Conservation (phyloP, 2,113 vertebrate species). For the Gulo gulo region DNA sequence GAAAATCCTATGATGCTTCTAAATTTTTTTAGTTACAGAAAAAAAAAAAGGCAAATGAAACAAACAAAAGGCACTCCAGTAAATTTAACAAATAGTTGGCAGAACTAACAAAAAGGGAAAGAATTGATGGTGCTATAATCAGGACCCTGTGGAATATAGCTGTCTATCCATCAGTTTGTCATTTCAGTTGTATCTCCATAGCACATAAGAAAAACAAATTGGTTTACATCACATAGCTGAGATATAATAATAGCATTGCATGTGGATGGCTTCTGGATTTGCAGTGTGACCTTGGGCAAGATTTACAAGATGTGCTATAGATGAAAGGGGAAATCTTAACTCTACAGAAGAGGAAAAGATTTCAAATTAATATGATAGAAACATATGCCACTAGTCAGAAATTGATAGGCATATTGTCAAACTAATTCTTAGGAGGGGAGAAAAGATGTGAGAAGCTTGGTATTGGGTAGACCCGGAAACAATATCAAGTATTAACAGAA, state of each 20-base stretch:
- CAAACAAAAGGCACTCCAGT: neutral
- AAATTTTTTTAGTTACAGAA: neutral
- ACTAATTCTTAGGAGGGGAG: neutral
- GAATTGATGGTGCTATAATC: neutral
- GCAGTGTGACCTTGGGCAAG: neutral
- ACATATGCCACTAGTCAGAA: neutral
- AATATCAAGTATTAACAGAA: neutral
- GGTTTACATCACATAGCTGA: neutral
- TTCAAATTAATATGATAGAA: conserved; percentile 7
- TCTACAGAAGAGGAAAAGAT: neutral
- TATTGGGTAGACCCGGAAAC: neutral
- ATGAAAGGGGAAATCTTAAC: neutral
- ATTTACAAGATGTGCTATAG: neutral
- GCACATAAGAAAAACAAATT: neutral
- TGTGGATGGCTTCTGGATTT: neutral
- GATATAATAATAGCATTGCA: neutral
- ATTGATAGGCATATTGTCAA: neutral
- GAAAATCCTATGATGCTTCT: neutral
- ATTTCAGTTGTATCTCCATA: neutral
- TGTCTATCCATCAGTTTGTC: neutral
- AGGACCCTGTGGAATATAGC: neutral
- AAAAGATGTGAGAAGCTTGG: neutral
- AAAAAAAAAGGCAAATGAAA: neutral
- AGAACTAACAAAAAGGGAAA: neutral
- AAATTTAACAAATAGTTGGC: neutral